phyloP scores from a whole-genome alignment of 2,113 vertebrate species.

The Leptobrachium leishanense region DNA sequence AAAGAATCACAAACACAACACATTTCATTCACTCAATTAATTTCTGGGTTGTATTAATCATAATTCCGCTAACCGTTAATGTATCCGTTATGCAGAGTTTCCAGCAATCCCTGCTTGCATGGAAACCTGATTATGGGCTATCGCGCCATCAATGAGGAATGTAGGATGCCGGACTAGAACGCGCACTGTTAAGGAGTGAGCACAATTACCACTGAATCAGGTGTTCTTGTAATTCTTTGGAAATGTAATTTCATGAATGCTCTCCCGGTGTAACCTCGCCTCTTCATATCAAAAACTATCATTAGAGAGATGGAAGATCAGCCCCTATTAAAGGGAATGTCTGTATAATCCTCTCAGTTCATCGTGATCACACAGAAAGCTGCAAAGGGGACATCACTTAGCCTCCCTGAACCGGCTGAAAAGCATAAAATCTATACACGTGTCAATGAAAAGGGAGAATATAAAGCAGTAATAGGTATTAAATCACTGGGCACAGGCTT shows the following conservation, averaged over 20 bases:
- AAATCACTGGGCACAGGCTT: constrained; percentile 54
- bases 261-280: not conserved
- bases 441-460: constrained; percentile 35
- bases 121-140: not conserved
- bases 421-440: constrained; percentile 35
- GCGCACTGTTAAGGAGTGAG: not conserved
- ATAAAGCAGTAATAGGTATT: constrained; percentile 51
- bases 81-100: no score
- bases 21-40: no score
- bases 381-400: constrained; percentile 31
- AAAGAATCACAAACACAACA: no score
- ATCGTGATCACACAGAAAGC: constrained; percentile 12
- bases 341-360: constrained; percentile 12
- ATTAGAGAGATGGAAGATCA: constrained; percentile 41
- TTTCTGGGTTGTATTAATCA: no score
- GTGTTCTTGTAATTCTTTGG: not conserved
- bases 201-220: constrained; percentile 9
- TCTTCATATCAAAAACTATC: constrained; percentile 53
- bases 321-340: constrained; percentile 35
- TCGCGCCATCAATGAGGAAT: not conserved
- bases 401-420: constrained; percentile 9
- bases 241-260: not conserved
- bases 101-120: no score
- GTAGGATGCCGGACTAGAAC: not conserved
- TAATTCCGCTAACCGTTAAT: no score